Base-by-base conservation (phyloP, 2,888 invertebrate species). In the Sepiola atlantica region DNA sequence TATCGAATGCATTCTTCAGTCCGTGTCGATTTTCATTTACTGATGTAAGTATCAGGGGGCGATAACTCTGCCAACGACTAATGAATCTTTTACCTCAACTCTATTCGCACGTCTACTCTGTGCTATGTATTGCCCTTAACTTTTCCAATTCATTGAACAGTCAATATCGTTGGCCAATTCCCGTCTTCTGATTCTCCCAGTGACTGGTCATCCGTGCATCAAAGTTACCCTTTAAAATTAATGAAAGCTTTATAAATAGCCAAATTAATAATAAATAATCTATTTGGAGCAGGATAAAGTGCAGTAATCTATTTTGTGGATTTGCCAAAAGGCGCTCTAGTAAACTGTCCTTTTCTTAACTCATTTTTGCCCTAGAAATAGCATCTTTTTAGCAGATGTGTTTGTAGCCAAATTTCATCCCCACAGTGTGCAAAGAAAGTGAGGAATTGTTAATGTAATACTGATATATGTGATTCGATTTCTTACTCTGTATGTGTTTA, bases 171-270 rank as follows among this genome's bases (percentile, higher is more conserved):
- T n/a, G 3, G 77, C 77, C 77, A n/a, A 14, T 32, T 77, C 32
- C n/a, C 32, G 16, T n/a, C n/a, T 77, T n/a, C 77, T 77, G 77
- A 77, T 77, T 77, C 32, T 77, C 77, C n/a, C n/a, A 77, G n/a
- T 32, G 32, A n/a, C 77, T 77, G n/a, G n/a, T n/a, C 77, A 77
- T 77, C n/a, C 77, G 77, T 77, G 77, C 14, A 32, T n/a, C 77
- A 77, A 77, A 77, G 77, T n/a, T n/a, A 77, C 28, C 77, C 28
- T n/a, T 77, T 77, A 24, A 77, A 77, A 77, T 77, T 77, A 77
- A 77, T 77, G 77, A 77, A 77, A 77, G 77, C n/a, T 77, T n/a
- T 32, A 77, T 77, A 32, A 77, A 77, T 77, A 77, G 77, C n/a
- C 77, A n/a, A 77, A 77, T 77, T 32, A 77, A n/a, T 77, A 32